Base-by-base conservation (phyloP, 2,888 invertebrate species). In the Augiades crinisus region DNA sequence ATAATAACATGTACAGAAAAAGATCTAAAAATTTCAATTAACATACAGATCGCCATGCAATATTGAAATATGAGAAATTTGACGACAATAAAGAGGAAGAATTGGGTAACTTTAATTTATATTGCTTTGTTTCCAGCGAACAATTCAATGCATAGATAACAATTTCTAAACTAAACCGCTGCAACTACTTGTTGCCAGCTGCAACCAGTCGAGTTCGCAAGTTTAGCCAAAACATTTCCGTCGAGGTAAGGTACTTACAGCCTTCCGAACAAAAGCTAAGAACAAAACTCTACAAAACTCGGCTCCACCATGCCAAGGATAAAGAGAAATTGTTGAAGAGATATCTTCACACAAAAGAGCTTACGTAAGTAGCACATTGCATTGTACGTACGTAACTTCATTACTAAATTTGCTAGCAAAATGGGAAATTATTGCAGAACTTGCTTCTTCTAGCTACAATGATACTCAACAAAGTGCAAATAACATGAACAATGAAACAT, bases 231-330 rank as follows among this genome's bases (percentile, higher is more conserved):
- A 56, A 56, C 53, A 55, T 46, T 46, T 22, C 36, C 24, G 22
- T 7, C 12, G 14, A 51, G 53, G 53, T 57, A 59, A 53, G 53
- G 54, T 54, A 53, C 45, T 56, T 53, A 53, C 55, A 49, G 54
- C 47, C 47, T 52, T 44, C 17, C 19, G 47, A 55, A 58, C 55
- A 58, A 58, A 57, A 41, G 50, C 55, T 45, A 47, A 53, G 44
- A 33, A 34, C 43, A 33, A 45, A 53, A 53, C 54, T 45, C 44
- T 46, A 46, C 43, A 38, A 13, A 46, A 33, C 34, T 45, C 34
- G 14, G 10, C 17, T 13, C 34, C 44, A 21, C 17, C 22, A 34
- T n/a, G n/a, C n/a, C n/a, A 12, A 34, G 44, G 44, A 45, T 45
- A 14, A 22, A 10, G 17, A 22, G 33, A 16, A 22, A 33, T 33